These are phyloP conservation scores for Tryphoninae sp. DNA, from an alignment of 2,888 invertebrate genomes.

Conservation along the genomic window DNA sequence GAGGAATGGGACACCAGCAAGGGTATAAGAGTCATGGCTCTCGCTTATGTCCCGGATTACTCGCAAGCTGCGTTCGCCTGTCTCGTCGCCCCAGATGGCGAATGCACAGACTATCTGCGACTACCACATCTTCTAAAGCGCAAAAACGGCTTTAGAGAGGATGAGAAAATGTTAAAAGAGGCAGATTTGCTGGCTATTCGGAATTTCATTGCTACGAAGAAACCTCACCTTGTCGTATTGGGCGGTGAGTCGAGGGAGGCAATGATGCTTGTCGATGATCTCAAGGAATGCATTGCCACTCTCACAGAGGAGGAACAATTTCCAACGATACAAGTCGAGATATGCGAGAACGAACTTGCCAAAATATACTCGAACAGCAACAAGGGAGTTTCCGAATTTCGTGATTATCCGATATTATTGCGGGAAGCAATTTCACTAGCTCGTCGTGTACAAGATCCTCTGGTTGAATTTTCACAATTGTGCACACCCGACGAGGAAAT, in stretches of 20 bases:
- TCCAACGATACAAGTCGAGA: constrained; percentile 93
- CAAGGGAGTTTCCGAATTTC: constrained; percentile 92
- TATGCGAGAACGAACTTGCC: constrained; percentile 96
- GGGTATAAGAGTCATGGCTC: constrained; percentile 92
- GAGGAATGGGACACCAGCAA: constrained; percentile 94
- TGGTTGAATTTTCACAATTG: constrained; percentile 97
- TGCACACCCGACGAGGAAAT: constrained; percentile 99
- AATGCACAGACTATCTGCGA: constrained; percentile 94
- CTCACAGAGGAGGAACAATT: constrained; percentile 93
- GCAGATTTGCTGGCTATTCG: constrained; percentile 87
- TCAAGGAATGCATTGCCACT: constrained; percentile 88
- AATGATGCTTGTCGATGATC: constrained; percentile 89
- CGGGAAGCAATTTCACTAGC: constrained; percentile 97
- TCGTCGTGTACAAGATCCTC: constrained; percentile 95
- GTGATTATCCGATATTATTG: constrained; percentile 95
- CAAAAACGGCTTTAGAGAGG: constrained; percentile 87
- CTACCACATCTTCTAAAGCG: constrained; percentile 93
- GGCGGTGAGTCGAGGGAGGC: constrained; percentile 96
- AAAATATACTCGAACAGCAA: constrained; percentile 96
- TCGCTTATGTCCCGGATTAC: constrained; percentile 94
- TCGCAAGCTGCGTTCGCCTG: constrained; percentile 94
- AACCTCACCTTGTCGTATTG: constrained; percentile 96
- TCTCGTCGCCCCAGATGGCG: constrained; percentile 93
- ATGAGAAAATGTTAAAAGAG: constrained; percentile 87
- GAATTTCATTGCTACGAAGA: constrained; percentile 93